These are phyloP conservation scores for Phataginus tetradactyla DNA, from an alignment of 2,797 vertebrate species.

Conservation along the genomic window DNA sequence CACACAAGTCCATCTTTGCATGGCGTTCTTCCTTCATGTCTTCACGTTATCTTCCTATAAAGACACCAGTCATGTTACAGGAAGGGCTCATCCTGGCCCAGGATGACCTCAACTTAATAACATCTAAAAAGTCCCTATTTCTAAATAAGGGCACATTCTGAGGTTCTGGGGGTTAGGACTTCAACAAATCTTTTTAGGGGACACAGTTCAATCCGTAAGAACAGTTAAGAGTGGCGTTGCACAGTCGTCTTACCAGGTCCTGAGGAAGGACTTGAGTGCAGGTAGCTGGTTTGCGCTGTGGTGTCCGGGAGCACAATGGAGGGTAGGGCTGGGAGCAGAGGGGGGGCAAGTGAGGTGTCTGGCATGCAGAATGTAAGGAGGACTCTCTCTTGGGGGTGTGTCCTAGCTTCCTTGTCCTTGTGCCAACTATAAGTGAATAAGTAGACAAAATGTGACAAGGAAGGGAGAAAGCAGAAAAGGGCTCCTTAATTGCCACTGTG, in stretches of 20 bases:
- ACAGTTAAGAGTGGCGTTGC: background rate
- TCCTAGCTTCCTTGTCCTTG: rapidly evolving
- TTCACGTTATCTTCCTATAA: background rate
- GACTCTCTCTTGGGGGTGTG: background rate
- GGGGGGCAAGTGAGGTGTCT: background rate
- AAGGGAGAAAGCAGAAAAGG: background rate
- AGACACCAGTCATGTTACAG: background rate
- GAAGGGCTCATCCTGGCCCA: background rate
- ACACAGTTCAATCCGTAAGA: background rate
- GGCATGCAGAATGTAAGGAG: too few species aligned
- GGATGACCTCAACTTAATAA: background rate
- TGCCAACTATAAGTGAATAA: background rate
- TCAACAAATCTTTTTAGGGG: background rate
- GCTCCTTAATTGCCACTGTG: background rate
- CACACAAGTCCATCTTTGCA: rapidly evolving
- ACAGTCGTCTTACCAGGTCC: background rate
- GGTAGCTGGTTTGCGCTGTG: background rate
- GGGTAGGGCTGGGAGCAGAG: background rate
- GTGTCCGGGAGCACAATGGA: background rate
- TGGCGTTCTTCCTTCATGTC: background rate
- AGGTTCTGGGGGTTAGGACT: background rate
- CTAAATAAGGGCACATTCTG: background rate
- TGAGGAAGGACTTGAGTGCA: background rate
- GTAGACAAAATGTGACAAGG: background rate
- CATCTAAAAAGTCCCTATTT: background rate